A percentile compares a stretch with the other conserved stretches of the same genome.
Evolutionary conservation across 2,797 vertebrate species (phyloP).

Genomic region (Crenichthys baileyi): DNA sequence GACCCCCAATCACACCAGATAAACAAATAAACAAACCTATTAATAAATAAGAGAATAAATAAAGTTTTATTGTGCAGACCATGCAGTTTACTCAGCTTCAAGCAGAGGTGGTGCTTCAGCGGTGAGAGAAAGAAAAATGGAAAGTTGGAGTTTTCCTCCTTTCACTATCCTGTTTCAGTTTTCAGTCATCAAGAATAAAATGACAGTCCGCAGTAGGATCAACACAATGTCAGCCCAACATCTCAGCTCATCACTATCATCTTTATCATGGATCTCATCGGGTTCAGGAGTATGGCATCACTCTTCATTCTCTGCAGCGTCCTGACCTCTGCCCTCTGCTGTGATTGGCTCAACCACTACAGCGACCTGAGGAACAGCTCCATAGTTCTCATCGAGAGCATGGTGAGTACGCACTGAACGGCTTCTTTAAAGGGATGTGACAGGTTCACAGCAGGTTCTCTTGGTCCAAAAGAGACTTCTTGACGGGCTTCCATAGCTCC

Average conservation of each 20-base stretch:
- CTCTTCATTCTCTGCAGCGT: constrained; percentile 10
- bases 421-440: neutral
- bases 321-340: constrained; percentile 27
- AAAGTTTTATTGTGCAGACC: neutral
- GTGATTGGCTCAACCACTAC: constrained; percentile 50
- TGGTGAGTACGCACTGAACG: constrained; percentile 45
- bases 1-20: neutral
- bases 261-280: constrained; percentile 1
- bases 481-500: no score
- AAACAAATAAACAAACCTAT: no score
- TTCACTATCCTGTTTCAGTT: neutral
- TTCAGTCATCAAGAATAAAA: constrained; percentile 3
- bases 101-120: neutral
- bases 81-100: neutral
- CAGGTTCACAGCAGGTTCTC: no score
- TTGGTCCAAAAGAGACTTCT: no score
- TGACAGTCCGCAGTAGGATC: neutral
- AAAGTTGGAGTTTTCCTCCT: neutral
- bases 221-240: neutral
- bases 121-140: neutral
- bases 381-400: neutral
- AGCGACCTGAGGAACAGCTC: constrained; percentile 21
- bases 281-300: neutral
- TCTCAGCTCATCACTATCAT: neutral
- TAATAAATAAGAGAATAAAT: neutral